phyloP scores from a whole-genome alignment of 1,140 invertebrate genomes.

The Triops longicaudatus region DNA sequence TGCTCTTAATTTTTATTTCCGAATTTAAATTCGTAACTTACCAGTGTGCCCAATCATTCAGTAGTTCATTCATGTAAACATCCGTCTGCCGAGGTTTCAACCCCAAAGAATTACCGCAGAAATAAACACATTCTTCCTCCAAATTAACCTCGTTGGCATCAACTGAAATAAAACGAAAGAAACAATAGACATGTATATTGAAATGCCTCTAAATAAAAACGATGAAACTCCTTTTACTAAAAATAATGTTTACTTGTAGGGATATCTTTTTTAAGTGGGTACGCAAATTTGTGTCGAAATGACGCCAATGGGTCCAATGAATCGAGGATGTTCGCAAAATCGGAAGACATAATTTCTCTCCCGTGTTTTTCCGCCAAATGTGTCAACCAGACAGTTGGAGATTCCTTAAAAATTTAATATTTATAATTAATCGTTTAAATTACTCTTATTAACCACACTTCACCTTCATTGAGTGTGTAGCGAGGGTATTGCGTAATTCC shows the following conservation, averaged over 20 bases:
- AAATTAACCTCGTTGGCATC: slow-evolving; percentile 36
- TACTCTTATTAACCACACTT: too few relatives aligned
- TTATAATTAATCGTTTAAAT: too few relatives aligned
- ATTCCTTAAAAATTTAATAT: not conserved
- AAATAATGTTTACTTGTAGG: too few relatives aligned
- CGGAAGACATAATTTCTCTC: slow-evolving; percentile 26
- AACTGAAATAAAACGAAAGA: slow-evolving; percentile 32
- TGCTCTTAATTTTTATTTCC: too few relatives aligned
- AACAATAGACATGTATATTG: slow-evolving; percentile 25
- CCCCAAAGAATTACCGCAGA: slow-evolving; percentile 50
- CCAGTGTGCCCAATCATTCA: slow-evolving; percentile 45
- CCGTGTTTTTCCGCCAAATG: slow-evolving; percentile 25
- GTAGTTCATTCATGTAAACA: slow-evolving; percentile 38
- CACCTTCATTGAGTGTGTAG: too few relatives aligned
- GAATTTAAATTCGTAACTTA: slow-evolving; percentile 34
- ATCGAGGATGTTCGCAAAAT: slow-evolving; percentile 42
- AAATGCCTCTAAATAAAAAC: too few relatives aligned
- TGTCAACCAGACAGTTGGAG: not conserved
- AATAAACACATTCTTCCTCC: slow-evolving; percentile 47
- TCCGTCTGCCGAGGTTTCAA: slow-evolving; percentile 43
- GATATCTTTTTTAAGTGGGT: slow-evolving; percentile 42
- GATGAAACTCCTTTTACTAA: too few relatives aligned
- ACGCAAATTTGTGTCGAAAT: slow-evolving; percentile 39
- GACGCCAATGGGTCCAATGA: slow-evolving; percentile 37
- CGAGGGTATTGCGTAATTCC: too few relatives aligned